Percentiles rank a stretch among this genome's conserved stretches.
phyloP scores from a whole-genome alignment of 2,888 invertebrate species.

The Byasa hedistus region DNA sequence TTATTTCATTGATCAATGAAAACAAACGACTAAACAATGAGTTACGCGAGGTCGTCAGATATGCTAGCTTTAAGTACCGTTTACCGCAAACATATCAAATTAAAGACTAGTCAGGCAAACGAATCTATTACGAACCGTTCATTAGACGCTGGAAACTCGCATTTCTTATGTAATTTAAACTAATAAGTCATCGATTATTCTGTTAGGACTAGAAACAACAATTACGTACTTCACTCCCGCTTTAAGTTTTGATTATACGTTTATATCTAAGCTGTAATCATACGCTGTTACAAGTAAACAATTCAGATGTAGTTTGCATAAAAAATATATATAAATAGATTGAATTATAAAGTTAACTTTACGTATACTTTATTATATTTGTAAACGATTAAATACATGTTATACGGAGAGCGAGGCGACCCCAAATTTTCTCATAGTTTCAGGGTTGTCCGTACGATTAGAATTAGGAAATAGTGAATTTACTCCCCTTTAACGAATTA shows the following conservation, averaged over 20 bases:
- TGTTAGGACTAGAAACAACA: conserved; percentile 30
- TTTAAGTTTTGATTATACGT: conserved; percentile 14
- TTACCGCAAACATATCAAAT: conserved; percentile 14
- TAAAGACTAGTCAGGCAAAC: conserved; percentile 21
- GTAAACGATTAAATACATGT: not conserved
- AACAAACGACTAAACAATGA: not conserved
- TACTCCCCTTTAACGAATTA: conserved; percentile 58
- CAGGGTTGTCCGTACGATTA: conserved; percentile 52
- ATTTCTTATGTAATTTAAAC: conserved; percentile 33
- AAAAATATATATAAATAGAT: too few relatives aligned
- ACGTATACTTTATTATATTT: too few relatives aligned
- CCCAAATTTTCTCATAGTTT: conserved; percentile 37
- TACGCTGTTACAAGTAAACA: not conserved
- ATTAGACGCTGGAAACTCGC: conserved; percentile 20
- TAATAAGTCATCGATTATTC: conserved; percentile 35
- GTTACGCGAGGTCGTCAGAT: not conserved
- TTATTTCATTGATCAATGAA: not conserved
- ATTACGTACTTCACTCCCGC: not conserved
- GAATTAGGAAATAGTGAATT: conserved; percentile 78
- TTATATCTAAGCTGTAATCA: not conserved
- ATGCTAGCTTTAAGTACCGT: conserved; percentile 1
- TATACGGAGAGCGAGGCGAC: conserved; percentile 32
- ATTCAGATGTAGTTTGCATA: not conserved
- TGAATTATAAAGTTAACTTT: too few relatives aligned
- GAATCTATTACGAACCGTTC: conserved; percentile 18